Conservation (phyloP, 1,140 invertebrate genomes). For the Ptiloglossa arizonensis region DNA sequence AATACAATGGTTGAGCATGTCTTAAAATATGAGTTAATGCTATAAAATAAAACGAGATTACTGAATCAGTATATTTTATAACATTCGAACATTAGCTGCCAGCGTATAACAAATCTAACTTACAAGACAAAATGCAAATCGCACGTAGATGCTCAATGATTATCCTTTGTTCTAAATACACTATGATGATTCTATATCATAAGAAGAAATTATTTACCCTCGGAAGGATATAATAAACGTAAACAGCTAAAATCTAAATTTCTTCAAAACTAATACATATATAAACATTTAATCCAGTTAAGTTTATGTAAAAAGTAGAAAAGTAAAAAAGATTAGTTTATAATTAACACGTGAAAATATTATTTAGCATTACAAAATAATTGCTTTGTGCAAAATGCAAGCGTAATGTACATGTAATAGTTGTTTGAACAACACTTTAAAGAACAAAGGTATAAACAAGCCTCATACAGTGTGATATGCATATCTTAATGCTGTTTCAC, state of each 20-base stretch:
- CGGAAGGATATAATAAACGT: background rate
- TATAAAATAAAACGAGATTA: slow-evolving; percentile 46
- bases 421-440: slow-evolving; percentile 22
- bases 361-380: slow-evolving; percentile 40
- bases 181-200: background rate
- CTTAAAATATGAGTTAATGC: slow-evolving; percentile 35
- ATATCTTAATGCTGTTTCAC: slow-evolving; percentile 28
- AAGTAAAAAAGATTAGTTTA: slow-evolving; percentile 47
- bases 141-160: slow-evolving; percentile 47
- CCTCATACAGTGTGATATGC: slow-evolving; percentile 51
- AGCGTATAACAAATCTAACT: slow-evolving; percentile 41
- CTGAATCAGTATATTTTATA: slow-evolving; percentile 44
- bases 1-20: slow-evolving; percentile 44
- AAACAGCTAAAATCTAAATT: slow-evolving; percentile 13
- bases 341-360: slow-evolving; percentile 31
- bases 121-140: slow-evolving; percentile 39
- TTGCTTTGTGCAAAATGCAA: slow-evolving; percentile 50
- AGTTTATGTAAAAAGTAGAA: slow-evolving; percentile 40
- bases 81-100: slow-evolving; percentile 34
- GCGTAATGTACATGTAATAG: slow-evolving; percentile 25
- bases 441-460: slow-evolving; percentile 66
- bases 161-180: slow-evolving; percentile 48
- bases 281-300: slow-evolving; percentile 3
- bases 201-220: background rate
- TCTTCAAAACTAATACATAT: background rate